These are phyloP conservation scores for Eulemur mongoz DNA, from an alignment of 2,797 vertebrate genomes.

Conservation along the genomic window DNA sequence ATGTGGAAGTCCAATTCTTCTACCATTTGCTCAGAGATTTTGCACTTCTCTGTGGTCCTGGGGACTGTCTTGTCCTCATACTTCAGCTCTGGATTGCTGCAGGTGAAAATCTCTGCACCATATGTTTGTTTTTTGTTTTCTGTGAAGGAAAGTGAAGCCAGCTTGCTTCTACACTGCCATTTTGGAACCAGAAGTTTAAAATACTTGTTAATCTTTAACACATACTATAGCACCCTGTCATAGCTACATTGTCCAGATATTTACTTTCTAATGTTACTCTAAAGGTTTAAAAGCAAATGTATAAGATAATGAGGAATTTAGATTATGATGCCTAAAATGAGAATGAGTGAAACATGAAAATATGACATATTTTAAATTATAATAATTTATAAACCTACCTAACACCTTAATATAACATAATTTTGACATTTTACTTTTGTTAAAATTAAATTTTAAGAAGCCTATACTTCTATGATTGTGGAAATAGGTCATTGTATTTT, in stretches of 20 bases:
- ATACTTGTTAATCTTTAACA: background rate
- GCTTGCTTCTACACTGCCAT: no score
- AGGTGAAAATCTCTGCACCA: no score
- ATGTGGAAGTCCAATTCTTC: no score
- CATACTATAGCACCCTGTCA: background rate
- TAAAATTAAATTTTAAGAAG: background rate
- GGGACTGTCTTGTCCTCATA: no score
- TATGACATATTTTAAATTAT: background rate
- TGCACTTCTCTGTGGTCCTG: no score
- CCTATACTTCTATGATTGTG: background rate
- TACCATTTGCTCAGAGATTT: no score
- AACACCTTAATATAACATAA: background rate
- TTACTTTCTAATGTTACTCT: background rate
- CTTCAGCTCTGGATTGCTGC: no score
- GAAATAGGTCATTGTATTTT: background rate
- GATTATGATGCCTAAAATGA: background rate
- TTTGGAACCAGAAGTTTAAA: no score
- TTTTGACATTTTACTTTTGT: background rate
- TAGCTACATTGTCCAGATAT: background rate
- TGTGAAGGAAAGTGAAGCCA: no score
- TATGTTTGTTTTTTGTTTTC: no score
- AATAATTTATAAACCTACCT: background rate
- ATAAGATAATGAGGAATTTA: background rate
- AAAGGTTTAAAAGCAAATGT: background rate
- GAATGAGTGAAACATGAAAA: background rate